Base-by-base conservation (phyloP, 2,888 invertebrate species). In the Acleris holmiana region DNA sequence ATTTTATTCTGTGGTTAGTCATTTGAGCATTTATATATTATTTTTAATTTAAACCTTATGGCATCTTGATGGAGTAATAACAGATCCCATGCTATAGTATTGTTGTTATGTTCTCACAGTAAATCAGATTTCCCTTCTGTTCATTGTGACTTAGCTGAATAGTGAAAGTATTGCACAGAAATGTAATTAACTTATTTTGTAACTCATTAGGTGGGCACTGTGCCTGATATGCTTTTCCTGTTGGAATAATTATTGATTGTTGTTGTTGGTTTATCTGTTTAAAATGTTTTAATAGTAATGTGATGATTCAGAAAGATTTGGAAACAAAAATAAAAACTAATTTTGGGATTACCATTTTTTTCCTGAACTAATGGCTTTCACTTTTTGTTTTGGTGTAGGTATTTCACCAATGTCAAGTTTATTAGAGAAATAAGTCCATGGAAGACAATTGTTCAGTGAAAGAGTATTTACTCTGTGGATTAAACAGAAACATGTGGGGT, bases 51-150 rank as follows among this genome's bases (percentile, higher is more conserved):
- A 10, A 13, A 13, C 13, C 13, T 13, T 2, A 4, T 29, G 50
- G 48, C 57, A 59, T 49, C 44, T 64, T 44, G 56, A 40, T 53
- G 40, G 53, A 40, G 17, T 19, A 21, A n/a, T 19, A 8, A 35
- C 8, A 21, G 40, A 51, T 23, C 21, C 53, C 48, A 64, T 48
- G 53, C 40, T 47, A 50, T 17, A 25, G 62, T 69, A 78, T 80
- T 80, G 79, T 80, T 73, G 61, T 41, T 21, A 49, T 67, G 67
- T 79, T 80, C 79, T 69, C 81, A 79, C 75, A 75, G 61, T 69
- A 61, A 60, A 68, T 66, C 61, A 55, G 67, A 68, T 73, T 65
- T 73, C 65, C 49, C 65, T 48, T 41, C 25, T 15, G 21, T 48
- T 48, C 47, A 50, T 65, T 60, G 60, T 65, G 41, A 40, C 46